Percentiles rank a stretch among this genome's conserved stretches.
Evolutionary conservation across 2,888 invertebrate species (phyloP).

Genomic region (Drosophila ustulata): DNA sequence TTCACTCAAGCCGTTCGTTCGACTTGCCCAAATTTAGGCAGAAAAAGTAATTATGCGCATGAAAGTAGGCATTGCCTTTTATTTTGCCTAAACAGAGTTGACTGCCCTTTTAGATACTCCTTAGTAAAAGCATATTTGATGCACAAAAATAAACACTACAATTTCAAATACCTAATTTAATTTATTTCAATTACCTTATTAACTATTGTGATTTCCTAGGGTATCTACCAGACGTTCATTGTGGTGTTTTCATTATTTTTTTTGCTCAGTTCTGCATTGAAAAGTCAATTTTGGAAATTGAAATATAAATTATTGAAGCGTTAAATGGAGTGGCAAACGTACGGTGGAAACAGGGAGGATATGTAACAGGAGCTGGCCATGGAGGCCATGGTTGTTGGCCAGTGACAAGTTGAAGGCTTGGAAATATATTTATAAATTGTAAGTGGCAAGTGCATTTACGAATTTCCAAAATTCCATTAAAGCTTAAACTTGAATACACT

Average conservation of each 20-base stretch:
- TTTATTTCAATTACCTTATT: background rate
- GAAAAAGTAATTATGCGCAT: constrained; percentile 60
- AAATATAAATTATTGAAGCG: constrained; percentile 71
- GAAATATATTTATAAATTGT: constrained; percentile 44
- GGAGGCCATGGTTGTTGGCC: constrained; percentile 24
- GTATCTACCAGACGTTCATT: background rate
- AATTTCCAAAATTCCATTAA: background rate
- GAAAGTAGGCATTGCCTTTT: constrained; percentile 54
- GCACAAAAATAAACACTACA: no score
- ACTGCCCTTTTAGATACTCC: background rate
- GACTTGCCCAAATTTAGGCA: constrained; percentile 21
- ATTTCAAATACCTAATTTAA: no score
- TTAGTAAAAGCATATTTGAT: background rate
- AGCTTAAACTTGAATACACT: background rate
- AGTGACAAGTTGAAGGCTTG: constrained; percentile 41
- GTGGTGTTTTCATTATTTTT: background rate
- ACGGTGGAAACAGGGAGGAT: background rate
- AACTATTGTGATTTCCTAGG: background rate
- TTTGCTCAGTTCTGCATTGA: constrained; percentile 38
- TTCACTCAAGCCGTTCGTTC: constrained; percentile 6
- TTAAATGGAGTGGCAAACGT: constrained; percentile 32
- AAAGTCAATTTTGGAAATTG: constrained; percentile 62
- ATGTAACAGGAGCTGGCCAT: background rate
- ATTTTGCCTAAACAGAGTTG: background rate
- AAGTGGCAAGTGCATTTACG: constrained; percentile 45